Percentiles rank a stretch among this genome's conserved stretches.
These are phyloP conservation scores for Bostrychus sinensis DNA, from an alignment of 2,113 vertebrate genomes.

Conservation along the genomic window DNA sequence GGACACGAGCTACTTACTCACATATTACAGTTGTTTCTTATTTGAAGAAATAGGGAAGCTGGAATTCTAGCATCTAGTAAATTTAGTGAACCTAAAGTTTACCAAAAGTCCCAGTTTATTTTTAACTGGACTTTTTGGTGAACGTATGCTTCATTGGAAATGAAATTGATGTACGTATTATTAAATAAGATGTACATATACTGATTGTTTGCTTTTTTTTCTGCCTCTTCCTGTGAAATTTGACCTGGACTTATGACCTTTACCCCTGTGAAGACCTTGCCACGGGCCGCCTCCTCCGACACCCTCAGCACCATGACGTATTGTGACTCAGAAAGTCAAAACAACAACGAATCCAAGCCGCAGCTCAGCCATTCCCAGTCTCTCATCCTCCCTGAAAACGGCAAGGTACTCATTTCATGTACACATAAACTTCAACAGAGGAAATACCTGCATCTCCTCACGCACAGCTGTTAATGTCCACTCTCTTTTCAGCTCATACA, in stretches of 20 bases:
- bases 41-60: too few relatives aligned
- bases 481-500: slow-evolving; percentile 48
- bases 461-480: neutral
- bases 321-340: slow-evolving; percentile 27
- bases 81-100: too few relatives aligned
- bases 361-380: slow-evolving; percentile 75
- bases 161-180: too few relatives aligned
- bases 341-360: slow-evolving; percentile 30
- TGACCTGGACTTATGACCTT: too few relatives aligned
- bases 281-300: slow-evolving; percentile 73
- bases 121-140: too few relatives aligned
- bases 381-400: slow-evolving; percentile 74
- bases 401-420: slow-evolving; percentile 69
- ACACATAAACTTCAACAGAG: slow-evolving; percentile 7
- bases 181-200: neutral
- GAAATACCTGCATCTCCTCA: neutral
- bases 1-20: too few relatives aligned
- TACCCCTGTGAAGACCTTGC: slow-evolving; percentile 67
- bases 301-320: slow-evolving; percentile 57
- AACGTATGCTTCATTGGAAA: too few relatives aligned
- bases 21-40: too few relatives aligned
- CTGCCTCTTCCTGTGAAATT: neutral
- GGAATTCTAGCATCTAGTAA: too few relatives aligned
- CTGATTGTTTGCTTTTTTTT: neutral
- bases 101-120: too few relatives aligned